Evolutionary conservation across 2,113 vertebrate species (phyloP).

Genomic region (Burhinus bistriatus): DNA sequence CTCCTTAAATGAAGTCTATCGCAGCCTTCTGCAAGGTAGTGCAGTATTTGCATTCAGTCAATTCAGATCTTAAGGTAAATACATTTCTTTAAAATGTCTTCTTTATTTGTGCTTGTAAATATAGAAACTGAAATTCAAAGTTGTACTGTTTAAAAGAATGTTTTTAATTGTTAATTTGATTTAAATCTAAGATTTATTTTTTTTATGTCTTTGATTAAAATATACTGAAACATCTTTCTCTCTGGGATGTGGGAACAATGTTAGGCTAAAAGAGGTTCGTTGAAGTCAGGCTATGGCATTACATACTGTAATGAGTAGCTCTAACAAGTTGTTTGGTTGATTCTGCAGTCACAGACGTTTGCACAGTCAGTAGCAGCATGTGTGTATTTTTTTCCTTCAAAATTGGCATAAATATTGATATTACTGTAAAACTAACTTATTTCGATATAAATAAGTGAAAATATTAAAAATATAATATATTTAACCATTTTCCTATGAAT

Average conservation of each 20-base stretch:
- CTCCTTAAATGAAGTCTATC: background rate
- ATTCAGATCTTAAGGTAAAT: background rate
- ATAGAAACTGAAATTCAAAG: background rate
- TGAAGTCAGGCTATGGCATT: background rate
- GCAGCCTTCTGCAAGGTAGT: background rate
- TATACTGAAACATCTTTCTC: background rate
- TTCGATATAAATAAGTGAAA: background rate
- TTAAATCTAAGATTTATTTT: background rate
- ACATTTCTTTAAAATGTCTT: background rate
- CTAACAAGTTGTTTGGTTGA: background rate
- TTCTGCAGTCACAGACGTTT: background rate
- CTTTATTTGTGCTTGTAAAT: background rate
- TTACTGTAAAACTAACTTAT: background rate
- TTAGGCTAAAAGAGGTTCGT: background rate
- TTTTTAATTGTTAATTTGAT: background rate
- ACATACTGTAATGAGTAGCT: background rate
- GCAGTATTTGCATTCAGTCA: background rate
- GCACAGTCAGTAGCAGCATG: background rate
- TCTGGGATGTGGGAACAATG: background rate
- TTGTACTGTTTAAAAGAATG: background rate
- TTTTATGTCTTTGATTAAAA: background rate
- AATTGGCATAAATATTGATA: background rate
- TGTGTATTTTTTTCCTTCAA: background rate
- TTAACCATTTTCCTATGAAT: background rate
- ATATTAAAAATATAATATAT: background rate